Evolutionary conservation across 2,797 vertebrate genomes (phyloP), one percentile per base, ranked within the genome.

Genomic region (Pangasius larnaudii): DNA sequence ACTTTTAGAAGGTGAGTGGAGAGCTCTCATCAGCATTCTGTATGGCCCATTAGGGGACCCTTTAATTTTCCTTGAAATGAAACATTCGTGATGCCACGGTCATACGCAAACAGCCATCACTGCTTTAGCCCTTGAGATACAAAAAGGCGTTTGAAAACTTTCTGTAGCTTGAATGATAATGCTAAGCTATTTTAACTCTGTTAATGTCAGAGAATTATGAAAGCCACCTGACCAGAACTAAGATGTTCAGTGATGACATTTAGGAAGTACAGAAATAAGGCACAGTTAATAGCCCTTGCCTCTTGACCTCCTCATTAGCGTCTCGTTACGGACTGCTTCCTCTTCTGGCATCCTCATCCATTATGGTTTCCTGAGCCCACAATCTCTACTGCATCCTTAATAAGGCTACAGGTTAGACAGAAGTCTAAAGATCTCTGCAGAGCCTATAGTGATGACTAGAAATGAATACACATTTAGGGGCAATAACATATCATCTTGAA

Each of bases 161-260:
- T 24, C 13, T 24, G 19, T 22, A 30, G 30, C 77, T 83, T 75
- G 27, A 86, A 42, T 83, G 42, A 86, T 84, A 36, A 67, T 71
- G 39, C 7, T 53, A 14, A 84, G 59, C 49, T 78, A 61, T 84
- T 84, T 84, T 86, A 90, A 87, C 58, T 61, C 19, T 9, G 61
- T 86, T 89, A 86, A 87, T 88, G 86, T 86, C 72, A 83, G 88
- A 83, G 59, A 88, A 89, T 86, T 77, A 89, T 72, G 53, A 83
- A 83, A 89, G 75, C 85, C 71, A 89, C 58, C 88, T 88, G 63
- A 88, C 19, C 75, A 85, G 86, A 89, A 58, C 63, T 84, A 84
- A 90, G 49, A 89, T 87, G 69, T 49, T 87, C 86, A 36, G 71
- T 84, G 71, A 88, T 90, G 86, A 87, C 84, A 88, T 84, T 90